Percentiles rank a stretch among this genome's conserved stretches.
These are phyloP conservation scores for Lota lota DNA, from an alignment of 2,113 vertebrate genomes.

Conservation along the genomic window DNA sequence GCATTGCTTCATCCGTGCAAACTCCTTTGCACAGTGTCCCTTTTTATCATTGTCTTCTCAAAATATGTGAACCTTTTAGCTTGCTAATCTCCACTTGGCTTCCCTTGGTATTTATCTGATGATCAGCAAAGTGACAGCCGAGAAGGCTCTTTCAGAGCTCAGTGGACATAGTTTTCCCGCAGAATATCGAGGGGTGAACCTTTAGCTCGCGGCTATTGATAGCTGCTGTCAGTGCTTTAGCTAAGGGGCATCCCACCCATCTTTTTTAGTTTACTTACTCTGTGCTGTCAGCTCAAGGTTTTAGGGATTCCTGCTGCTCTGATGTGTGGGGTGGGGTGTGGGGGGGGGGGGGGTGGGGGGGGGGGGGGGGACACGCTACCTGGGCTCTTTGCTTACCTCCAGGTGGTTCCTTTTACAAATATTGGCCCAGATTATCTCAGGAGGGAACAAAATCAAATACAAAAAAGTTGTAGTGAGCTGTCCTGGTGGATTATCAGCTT, in stretches of 20 bases:
- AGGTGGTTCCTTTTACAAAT: slow-evolving; percentile 2
- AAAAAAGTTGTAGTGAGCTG: neutral
- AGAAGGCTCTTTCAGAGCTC: slow-evolving; percentile 1
- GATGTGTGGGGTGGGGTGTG: neutral
- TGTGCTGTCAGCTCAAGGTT: slow-evolving; percentile 12
- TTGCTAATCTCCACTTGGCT: neutral
- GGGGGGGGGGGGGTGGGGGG: neutral
- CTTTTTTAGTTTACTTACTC: neutral
- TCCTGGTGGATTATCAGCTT: neutral
- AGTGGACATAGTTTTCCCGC: slow-evolving; percentile 4
- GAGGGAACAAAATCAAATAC: neutral
- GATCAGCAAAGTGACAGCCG: neutral
- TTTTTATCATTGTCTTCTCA: neutral
- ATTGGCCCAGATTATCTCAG: neutral
- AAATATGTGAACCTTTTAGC: too few relatives aligned
- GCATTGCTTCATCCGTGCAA: neutral
- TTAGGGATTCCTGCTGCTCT: neutral
- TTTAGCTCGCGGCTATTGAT: slow-evolving; percentile 14
- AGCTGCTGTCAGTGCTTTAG: slow-evolving; percentile 24
- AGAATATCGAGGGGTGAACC: slow-evolving; percentile 15
- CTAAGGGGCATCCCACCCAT: slow-evolving; percentile 6
- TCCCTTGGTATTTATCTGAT: neutral
- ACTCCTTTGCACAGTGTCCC: neutral
- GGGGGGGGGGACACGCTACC: neutral
- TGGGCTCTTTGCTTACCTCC: too few relatives aligned